Evolutionary conservation across 2,113 vertebrate genomes (phyloP), one percentile per base, ranked within the genome.

Genomic region (Anseranas semipalmata): DNA sequence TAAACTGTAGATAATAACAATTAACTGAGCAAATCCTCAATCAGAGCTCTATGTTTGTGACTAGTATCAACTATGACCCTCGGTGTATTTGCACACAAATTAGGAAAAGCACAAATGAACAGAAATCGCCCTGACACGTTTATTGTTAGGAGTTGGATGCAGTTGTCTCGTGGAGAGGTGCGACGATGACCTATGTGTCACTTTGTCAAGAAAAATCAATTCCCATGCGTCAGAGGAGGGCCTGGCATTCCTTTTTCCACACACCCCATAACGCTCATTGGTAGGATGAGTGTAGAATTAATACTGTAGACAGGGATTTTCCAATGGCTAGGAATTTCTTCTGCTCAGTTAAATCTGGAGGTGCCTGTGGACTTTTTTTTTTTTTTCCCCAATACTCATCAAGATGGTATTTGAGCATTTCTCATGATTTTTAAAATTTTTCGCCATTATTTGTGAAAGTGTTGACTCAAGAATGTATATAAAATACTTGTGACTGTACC

Each of bases 161-260:
- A 71, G 79, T 37, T 91, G 43, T 46, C 50, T 83, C 32, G 18
- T 28, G 58, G 70, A 82, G 84, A 91, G 95, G 91, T 91, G 96
- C 82, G 87, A 33, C 60, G 84, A 71, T 95, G 93, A 94, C 72
- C 95, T 91, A 63, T 19, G 72, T 78, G 56, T 95, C 85, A 75
- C 83, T 93, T 93, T 68, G 80, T 68, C 86, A 89, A 71, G 86
- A 46, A 79, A 93, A 89, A 91, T 89, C 91, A 84, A 84, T 91
- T 87, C 25, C 63, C 18, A 8, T 87, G 90, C 50, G 3, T 53
- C 62, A 65, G 85, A 81, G 62, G 73, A 95, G 73, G 63, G 48
- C 86, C 86, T 87, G 89, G 45, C 63, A 43, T 71, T 62, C 59
- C 87, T 90, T n/a, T 56, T 63, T 60, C 66, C 78, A 14, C n/a